Base-by-base conservation (phyloP, 2,113 vertebrate genomes). In the Proteles cristata region DNA sequence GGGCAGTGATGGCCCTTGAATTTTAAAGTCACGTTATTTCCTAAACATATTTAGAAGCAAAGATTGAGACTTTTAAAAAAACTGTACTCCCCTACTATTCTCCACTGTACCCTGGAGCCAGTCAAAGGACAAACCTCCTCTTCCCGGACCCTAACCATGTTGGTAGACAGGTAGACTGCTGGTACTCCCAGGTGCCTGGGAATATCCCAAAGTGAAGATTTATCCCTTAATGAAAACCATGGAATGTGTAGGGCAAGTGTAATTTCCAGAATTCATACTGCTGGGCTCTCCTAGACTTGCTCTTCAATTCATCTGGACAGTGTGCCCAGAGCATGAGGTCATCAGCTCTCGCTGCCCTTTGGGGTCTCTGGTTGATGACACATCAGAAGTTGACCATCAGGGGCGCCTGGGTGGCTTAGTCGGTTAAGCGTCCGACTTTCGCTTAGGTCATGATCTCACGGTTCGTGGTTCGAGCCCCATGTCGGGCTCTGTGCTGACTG, bases 11-110 rank as follows among this genome's bases (percentile, higher is more conserved):
- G 74, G 58, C 26, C 39, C 50, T 92, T 90, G 69, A 92, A 74
- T 73, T 76, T 21, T 11, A 93, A 93, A 89, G 2, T 48, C 33
- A 93, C 14, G 87, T 83, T 93, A 89, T 92, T 92, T 26, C 74
- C 93, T 92, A 82, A 91, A 69, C 21, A 68, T 63, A 88, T 95
- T 93, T 93, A 39, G 53, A 95, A 82, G 53, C 80, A n/a, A 79
- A 74, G 21, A 86, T 11, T 23, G 45, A 96, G 68, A 58, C 53
- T 63, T 83, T 4, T 5, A 68, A 92, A 71, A 80, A 81, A 33
- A 16, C 9, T 68, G 17, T 50, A 48, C 12, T 73, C 48, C 73
- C 73, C 26, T 89, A 63, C 7, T 5, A 65, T 45, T 87, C 8
- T 69, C 48, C 50, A 63, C 39, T 23, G 19, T 4, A 65, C 12